Evolutionary conservation across 2,113 vertebrate species (phyloP), one percentile per base, ranked within the genome.

Genomic region (Micronisus gabar): DNA sequence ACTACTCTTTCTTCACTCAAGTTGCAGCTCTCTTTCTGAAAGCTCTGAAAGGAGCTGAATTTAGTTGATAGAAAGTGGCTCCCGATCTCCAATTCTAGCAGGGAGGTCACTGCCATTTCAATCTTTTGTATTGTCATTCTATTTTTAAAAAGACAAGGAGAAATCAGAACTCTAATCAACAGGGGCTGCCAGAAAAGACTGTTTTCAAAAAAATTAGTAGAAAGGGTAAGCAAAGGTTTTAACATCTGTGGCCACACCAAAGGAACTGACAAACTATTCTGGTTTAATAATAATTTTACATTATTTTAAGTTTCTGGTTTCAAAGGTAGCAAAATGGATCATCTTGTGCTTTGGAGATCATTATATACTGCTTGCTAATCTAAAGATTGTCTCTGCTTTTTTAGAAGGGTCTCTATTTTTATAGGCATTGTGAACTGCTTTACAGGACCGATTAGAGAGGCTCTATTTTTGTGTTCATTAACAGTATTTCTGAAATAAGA

Each of bases 81-180:
- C 83, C 95, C 56, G 83, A 97, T 97, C 98, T 95, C 96, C 98
- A 96, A 98, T 94, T 97, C 97, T 97, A 98, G 94, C 96, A 97
- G 94, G 97, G 98, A 97, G 96, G 93, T 96, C 87, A 97, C 97
- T 97, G 94, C 95, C 95, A 90, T 97, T 97, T 97, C 95, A 91
- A 50, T 92, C 90, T 87, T 96, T 94, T 90, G 89, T 95, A 45
- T 95, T 95, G 93, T 92, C 85, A 70, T 88, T 93, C 67, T 71
- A 38, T 71, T 94, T 97, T 84, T 50, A 80, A 95, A 92, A 97
- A 95, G 86, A 52, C 95, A 95, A 97, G 97, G 94, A 97, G 95
- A 98, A 98, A 98, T 97, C 65, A 94, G 82, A 92, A 93, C 4
- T 11, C 62, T 72, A 74, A 90, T 88, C 86, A 91, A 86, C 80